Evolutionary conservation across 2,113 vertebrate species (phyloP), one percentile per base, ranked within the genome.

Genomic region (Callionymus lyra): DNA sequence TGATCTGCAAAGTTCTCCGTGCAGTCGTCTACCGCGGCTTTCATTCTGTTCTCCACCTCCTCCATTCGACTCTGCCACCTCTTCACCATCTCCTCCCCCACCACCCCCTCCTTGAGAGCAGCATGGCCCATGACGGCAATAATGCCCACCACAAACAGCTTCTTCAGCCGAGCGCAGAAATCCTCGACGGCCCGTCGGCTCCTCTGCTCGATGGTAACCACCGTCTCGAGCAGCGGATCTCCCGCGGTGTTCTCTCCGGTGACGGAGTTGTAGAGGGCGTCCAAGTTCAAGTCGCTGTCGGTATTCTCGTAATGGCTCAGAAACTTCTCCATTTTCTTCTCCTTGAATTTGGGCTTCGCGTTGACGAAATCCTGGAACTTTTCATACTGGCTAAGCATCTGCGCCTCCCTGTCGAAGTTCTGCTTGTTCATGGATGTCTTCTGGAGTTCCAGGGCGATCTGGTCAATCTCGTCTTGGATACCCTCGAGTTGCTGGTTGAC

Each of bases 351-450:
- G 1, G 85, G 74, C 43, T 84, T 83, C 43, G 84, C 79, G 0
- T 73, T 85, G 52, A 87, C 59, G 44, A 88, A 86, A 16, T 82
- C 80, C 61, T 85, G 82, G 65, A 86, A 88, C 74, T 85, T 88
- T 18, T 86, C 85, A 1, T 86, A 88, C 74, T 88, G 86, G 39
- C 85, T 86, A 56, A 86, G 50, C 41, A 86, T 86, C 45, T 85
- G 76, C 0, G 64, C 85, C 66, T 87, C 86, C 0, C 68, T 70
- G 31, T 87, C 81, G 16, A 86, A 83, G 60, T 84, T 85, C 51
- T 84, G 77, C 74, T 86, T 87, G 65, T 87, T 86, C 77, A 87
- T 47, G 0, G 77, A 80, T 0, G 76, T 66, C 38, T 17, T 68
- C 53, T 80, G 71, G 40, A 83, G 44, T 52, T 84, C 85, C 59